A percentile compares a stretch with the other conserved stretches of the same genome.
Conservation (phyloP, 92 coral and sea anemone species). For the Parazoanthus swiftii region DNA sequence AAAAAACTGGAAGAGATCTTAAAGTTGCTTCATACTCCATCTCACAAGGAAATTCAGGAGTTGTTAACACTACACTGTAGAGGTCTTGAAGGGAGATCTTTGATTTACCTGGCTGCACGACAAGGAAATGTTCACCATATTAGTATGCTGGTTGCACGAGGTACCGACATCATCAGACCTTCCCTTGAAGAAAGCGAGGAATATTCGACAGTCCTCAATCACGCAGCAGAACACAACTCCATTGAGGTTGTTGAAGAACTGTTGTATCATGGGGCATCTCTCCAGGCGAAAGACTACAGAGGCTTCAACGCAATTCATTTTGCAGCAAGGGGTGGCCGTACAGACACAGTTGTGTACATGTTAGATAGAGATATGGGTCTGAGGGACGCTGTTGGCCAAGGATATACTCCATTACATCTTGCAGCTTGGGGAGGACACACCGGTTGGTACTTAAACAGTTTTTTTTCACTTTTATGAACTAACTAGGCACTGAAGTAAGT, state of each 20-base stretch:
- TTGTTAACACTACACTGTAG: background rate
- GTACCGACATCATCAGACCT: background rate
- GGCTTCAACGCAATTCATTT: conserved; percentile 1
- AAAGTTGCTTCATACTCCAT: background rate
- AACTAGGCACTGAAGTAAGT: background rate
- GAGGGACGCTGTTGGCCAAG: background rate
- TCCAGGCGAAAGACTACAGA: conserved; percentile 18
- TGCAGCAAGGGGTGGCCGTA: conserved; percentile 17
- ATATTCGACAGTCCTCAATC: background rate
- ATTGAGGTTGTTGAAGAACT: background rate
- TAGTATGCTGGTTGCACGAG: background rate
- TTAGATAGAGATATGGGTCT: conserved; percentile 2
- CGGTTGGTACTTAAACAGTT: background rate
- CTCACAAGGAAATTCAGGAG: background rate
- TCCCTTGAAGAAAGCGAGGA: background rate
- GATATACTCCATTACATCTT: conserved; percentile 11
- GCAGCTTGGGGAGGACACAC: conserved; percentile 24
- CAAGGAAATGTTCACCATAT: conserved; percentile 22
- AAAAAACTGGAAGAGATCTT: conserved; percentile 23
- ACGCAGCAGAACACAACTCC: conserved; percentile 5
- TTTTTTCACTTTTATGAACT: background rate
- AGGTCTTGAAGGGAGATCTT: background rate
- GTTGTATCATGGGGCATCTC: background rate
- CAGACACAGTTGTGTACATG: conserved; percentile 9
- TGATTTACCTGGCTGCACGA: background rate